These are phyloP conservation scores for Lutraria lutraria DNA, from an alignment of 2,888 invertebrate species.

Conservation along the genomic window DNA sequence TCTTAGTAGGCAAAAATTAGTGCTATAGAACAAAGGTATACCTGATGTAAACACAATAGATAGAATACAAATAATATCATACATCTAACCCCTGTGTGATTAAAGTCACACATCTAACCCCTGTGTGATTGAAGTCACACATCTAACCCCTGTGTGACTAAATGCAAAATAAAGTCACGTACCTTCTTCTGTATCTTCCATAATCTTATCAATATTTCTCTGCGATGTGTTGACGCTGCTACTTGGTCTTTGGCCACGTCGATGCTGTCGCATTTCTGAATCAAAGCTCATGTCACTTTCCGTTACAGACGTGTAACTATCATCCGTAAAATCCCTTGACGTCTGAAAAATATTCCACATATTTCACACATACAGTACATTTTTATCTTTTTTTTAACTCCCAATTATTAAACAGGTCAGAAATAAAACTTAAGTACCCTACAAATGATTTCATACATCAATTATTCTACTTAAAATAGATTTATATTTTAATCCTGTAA, in stretches of 20 bases:
- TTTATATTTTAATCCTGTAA: not conserved
- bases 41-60: too few species aligned
- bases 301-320: slow-evolving; percentile 74
- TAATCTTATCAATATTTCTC: slow-evolving; percentile 67
- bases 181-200: slow-evolving; percentile 74
- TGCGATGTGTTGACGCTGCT: slow-evolving; percentile 51
- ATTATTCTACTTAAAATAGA: not conserved
- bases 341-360: slow-evolving; percentile 39
- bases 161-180: not conserved
- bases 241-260: slow-evolving; percentile 40
- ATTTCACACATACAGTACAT: not conserved
- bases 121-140: too few species aligned
- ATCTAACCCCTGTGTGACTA: too few species aligned
- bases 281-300: slow-evolving; percentile 78
- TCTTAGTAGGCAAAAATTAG: too few species aligned
- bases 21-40: too few species aligned
- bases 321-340: slow-evolving; percentile 71
- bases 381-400: too few species aligned
- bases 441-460: not conserved
- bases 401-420: not conserved
- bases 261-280: slow-evolving; percentile 60
- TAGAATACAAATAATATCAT: too few species aligned
- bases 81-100: too few species aligned
- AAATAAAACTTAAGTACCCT: too few species aligned
- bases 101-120: too few species aligned